Base-by-base conservation (phyloP, 2,888 invertebrate species). In the Drosophila trichaetosa region DNA sequence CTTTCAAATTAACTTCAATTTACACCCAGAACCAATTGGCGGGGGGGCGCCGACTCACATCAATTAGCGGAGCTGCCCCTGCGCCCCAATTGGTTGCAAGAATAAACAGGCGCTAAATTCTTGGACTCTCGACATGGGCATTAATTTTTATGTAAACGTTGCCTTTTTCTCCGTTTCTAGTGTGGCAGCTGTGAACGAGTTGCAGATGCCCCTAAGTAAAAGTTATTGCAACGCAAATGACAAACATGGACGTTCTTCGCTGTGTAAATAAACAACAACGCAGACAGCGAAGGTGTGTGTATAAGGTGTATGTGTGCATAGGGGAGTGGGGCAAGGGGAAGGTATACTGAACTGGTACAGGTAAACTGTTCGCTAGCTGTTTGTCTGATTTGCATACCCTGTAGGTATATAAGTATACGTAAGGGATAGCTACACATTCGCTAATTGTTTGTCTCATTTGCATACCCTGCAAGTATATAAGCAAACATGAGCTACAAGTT, bases 211-310 rank as follows among this genome's bases (percentile, higher is more conserved):
- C 21, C 69, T 52, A 67, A 80, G 77, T 73, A 76, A 77, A 85
- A 85, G 89, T 85, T 85, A 85, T 85, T 89, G 85, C 89, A 89
- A 87, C 80, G 80, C 80, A 71, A 85, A 85, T 85, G 85, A 85
- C 85, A 85, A 85, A 89, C 89, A 85, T 80, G 87, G 69, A 76
- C 71, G 51, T 65, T 79, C 72, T 40, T 53, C 64, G 70, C 60
- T 56, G 48, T 51, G 62, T 85, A 85, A 87, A 84, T 65, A 85
- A 89, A 87, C 72, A 74, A 54, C 51, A 58, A 34, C 58, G 56
- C 42, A 70, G 57, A 60, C 77, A 58, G 29, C 48, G 29, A 36
- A 27, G 60, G 31, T 59, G n/a, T 10, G 63, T 66, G 75, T 65
- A 42, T 58, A 63, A 66, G 66, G 38, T 53, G 24, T 29, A 46